Evolutionary conservation across 2,113 vertebrate genomes (phyloP), one percentile per base, ranked within the genome.

Genomic region (Apodemus speciosus): DNA sequence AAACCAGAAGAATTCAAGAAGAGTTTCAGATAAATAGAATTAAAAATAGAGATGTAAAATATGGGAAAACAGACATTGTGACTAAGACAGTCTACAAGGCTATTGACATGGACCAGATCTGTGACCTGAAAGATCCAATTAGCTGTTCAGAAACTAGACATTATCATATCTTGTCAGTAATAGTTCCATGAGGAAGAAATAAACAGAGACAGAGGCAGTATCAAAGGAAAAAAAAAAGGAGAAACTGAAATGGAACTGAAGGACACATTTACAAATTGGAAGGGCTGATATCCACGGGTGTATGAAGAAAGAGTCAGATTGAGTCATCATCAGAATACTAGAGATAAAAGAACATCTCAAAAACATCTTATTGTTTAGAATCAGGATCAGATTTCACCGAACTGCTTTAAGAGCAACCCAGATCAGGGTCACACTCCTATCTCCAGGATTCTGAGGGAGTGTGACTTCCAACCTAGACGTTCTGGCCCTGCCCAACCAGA

Each of bases 31-130:
- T 20, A 72, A 43, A 58, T 60, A 5, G 5, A 91, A 88, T 51
- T 64, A 35, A 81, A 95, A 92, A 91, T 76, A 46, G 9, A 58
- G 21, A 92, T 43, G 9, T 72, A 86, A 93, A 91, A 43, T 46
- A 64, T 38, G 9, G 86, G 85, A 92, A 86, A 85, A 40, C 58
- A 91, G 79, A 27, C 20, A 15, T 58, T 60, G n/a, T 27, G 18
- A n/a, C 49, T 35, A 77, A 77, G 49, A 77, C 18, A 35, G 53
- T 30, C 56, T 30, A 13, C 23, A 81, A 9, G n/a, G n/a, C n/a
- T 60, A 15, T 81, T 38, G 16, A 60, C 23, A 60, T 27, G 23
- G n/a, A 27, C 23, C n/a, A 16, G 23, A 60, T 6, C n/a, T 60
- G 23, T 16, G 56, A 3, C 23, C 15, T 25, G 77, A 58, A 14